phyloP scores from a whole-genome alignment of 2,113 vertebrate species.

The Pluvialis apricaria region DNA sequence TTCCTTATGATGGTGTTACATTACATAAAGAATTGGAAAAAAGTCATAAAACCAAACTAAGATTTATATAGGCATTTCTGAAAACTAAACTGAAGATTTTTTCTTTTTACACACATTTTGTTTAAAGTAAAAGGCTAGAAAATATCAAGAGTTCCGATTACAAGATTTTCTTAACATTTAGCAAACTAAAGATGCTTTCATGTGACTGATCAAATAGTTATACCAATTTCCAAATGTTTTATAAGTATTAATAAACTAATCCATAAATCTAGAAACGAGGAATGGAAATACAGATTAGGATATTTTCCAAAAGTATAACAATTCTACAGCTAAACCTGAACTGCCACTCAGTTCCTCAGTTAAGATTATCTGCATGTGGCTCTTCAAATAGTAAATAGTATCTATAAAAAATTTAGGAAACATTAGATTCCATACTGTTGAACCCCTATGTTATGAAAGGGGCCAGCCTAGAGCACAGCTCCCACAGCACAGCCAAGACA shows the following conservation, averaged over 20 bases:
- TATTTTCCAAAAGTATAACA: not conserved
- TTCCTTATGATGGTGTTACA: not conserved
- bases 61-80: not conserved
- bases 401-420: not conserved
- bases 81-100: not conserved
- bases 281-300: not conserved
- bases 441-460: not conserved
- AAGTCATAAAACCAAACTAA: not conserved
- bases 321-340: not conserved
- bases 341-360: not conserved
- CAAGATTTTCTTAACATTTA: not conserved
- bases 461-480: not conserved
- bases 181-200: not conserved
- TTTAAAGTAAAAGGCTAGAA: not conserved
- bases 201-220: not conserved
- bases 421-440: not conserved
- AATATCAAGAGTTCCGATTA: not conserved
- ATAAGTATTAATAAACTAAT: not conserved
- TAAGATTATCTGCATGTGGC: not conserved
- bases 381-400: not conserved
- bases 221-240: not conserved
- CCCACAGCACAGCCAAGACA: fast-evolving
- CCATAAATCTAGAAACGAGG: not conserved
- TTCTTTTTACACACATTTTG: not conserved
- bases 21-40: not conserved